A percentile compares a stretch with the other conserved stretches of the same genome.
These are phyloP conservation scores for Ophion slaviceki DNA, from an alignment of 2,888 invertebrate species.

Conservation along the genomic window DNA sequence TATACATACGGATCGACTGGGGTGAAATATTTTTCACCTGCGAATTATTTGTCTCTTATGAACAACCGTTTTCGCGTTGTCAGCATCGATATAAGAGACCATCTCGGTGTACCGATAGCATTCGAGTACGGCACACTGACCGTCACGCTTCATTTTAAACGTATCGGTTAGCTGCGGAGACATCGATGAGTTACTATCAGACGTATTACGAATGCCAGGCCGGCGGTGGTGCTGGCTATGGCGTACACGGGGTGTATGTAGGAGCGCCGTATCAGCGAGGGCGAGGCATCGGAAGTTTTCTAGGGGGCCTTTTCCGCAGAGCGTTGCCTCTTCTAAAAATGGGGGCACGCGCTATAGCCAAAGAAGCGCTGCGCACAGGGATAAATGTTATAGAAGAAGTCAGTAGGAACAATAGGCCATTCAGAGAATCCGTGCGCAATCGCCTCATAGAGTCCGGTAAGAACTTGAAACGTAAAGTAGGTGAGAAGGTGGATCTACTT, in stretches of 20 bases:
- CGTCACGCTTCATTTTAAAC: slow-evolving; percentile 29
- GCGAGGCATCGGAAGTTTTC: too few species aligned
- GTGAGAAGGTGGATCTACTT: too few species aligned
- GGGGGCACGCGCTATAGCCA: too few species aligned
- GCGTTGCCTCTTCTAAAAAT: too few species aligned
- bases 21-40: slow-evolving; percentile 33
- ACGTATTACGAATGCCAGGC: slow-evolving; percentile 17
- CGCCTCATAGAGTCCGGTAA: too few species aligned
- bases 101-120: slow-evolving; percentile 5
- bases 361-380: too few species aligned
- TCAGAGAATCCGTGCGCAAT: too few species aligned
- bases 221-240: slow-evolving; percentile 36
- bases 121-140: slow-evolving; percentile 35
- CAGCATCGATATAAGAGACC: slow-evolving; percentile 32
- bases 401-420: too few species aligned
- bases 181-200: background rate
- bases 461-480: too few species aligned
- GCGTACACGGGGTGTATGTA: slow-evolving; percentile 11
- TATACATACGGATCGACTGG: slow-evolving; percentile 41
- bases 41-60: slow-evolving; percentile 49
- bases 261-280: background rate
- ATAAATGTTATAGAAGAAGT: too few species aligned
- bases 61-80: slow-evolving; percentile 34
- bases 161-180: background rate
- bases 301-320: too few species aligned